Evolutionary conservation across 2,113 vertebrate genomes (phyloP).

Genomic region (Vicugna pacos): DNA sequence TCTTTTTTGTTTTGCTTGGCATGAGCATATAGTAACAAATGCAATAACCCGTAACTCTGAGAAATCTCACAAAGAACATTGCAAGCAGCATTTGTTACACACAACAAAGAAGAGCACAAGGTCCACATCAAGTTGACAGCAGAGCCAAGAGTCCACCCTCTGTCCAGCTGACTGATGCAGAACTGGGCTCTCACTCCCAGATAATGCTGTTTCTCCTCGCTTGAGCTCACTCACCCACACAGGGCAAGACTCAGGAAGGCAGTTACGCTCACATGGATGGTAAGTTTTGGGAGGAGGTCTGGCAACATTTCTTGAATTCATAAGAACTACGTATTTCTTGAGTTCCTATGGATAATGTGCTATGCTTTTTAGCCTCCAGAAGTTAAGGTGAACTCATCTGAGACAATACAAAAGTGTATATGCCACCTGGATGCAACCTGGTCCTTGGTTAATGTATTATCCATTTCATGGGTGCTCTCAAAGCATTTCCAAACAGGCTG

Average conservation of each 20-base stretch:
- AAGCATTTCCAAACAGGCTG: not conserved
- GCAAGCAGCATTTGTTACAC: not conserved
- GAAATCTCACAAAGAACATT: not conserved
- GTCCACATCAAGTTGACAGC: not conserved
- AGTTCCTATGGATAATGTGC: not conserved
- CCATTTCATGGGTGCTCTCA: not conserved
- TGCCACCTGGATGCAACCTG: not conserved
- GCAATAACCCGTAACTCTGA: not conserved
- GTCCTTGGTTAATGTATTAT: not conserved
- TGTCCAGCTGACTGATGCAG: not conserved
- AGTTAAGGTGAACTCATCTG: not conserved
- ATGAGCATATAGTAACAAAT: not conserved
- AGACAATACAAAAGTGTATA: not conserved
- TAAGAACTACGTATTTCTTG: not conserved
- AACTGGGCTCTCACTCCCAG: not conserved
- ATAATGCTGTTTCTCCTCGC: not conserved
- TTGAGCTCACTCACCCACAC: not conserved
- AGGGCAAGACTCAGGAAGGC: not conserved
- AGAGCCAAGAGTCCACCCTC: not conserved
- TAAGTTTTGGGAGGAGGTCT: not conserved
- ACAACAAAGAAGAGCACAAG: not conserved
- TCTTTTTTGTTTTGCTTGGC: not conserved
- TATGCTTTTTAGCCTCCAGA: not conserved
- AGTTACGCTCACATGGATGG: not conserved
- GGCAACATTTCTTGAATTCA: not conserved